These are phyloP conservation scores for Lates calcarifer DNA, from an alignment of 2,113 vertebrate genomes.

Conservation along the genomic window DNA sequence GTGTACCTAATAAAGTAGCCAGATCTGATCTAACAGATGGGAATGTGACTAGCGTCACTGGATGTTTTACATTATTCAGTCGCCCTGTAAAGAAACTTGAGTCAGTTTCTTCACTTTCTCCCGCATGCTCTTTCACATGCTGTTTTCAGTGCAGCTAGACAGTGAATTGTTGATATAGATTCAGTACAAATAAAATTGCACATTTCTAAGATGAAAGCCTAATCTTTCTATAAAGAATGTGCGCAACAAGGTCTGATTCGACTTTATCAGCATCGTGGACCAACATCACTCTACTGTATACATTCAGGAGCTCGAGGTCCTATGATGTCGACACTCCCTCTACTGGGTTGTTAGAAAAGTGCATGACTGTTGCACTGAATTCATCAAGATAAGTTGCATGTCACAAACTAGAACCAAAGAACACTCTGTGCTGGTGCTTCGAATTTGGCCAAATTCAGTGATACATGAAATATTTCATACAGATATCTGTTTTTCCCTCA, in stretches of 20 bases:
- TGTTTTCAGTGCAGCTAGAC: background rate
- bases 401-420: background rate
- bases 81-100: background rate
- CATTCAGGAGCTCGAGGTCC: slow-evolving; percentile 27
- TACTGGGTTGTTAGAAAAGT: slow-evolving; percentile 68
- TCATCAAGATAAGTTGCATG: background rate
- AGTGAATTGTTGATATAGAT: background rate
- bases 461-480: background rate
- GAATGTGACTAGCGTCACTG: background rate
- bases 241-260: background rate
- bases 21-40: background rate
- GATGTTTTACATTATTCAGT: background rate
- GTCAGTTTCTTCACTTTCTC: too few relatives aligned
- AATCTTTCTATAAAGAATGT: background rate
- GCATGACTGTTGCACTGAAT: slow-evolving; percentile 26
- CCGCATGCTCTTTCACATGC: too few relatives aligned
- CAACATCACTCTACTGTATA: background rate
- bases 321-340: slow-evolving; percentile 76
- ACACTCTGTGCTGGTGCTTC: background rate
- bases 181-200: background rate
- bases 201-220: background rate
- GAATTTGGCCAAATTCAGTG: background rate
- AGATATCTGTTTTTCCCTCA: background rate
- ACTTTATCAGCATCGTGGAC: background rate
- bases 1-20: background rate